Percentiles rank a stretch among this genome's conserved stretches.
phyloP scores from a whole-genome alignment of 2,797 vertebrate species.

The Arremon aurantiirostris region DNA sequence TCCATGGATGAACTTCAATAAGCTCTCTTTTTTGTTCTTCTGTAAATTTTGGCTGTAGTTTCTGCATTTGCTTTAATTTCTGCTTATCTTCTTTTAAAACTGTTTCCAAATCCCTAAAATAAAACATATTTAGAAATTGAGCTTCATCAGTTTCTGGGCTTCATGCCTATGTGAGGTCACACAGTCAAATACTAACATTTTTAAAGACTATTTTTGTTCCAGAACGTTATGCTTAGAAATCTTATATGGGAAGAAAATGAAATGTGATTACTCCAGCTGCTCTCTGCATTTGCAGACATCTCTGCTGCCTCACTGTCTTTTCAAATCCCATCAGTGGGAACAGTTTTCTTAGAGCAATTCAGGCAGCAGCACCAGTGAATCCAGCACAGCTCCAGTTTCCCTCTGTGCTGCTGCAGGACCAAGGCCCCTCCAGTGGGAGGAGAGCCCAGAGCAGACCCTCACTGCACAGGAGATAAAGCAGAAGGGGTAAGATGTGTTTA shows the following conservation, averaged over 20 bases:
- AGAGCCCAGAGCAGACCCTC: neutral
- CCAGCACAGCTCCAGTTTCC: neutral
- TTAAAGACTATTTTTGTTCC: neutral
- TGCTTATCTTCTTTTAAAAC: constrained; percentile 88
- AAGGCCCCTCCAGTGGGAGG: neutral
- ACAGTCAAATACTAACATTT: neutral
- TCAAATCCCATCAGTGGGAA: neutral
- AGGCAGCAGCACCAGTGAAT: neutral
- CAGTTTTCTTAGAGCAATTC: neutral
- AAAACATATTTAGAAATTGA: neutral
- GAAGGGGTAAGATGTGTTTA: neutral
- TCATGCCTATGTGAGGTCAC: neutral
- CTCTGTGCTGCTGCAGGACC: neutral
- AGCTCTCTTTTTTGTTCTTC: constrained; percentile 88
- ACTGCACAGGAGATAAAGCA: neutral
- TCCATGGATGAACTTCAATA: constrained; percentile 89
- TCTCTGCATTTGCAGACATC: neutral
- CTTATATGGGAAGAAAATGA: neutral
- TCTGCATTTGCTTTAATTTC: constrained; percentile 86
- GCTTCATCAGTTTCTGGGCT: neutral
- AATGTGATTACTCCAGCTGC: neutral
- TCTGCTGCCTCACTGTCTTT: neutral
- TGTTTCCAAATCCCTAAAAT: constrained; percentile 81
- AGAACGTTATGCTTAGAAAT: neutral
- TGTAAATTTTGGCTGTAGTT: constrained; percentile 87